A percentile compares a stretch with the other conserved stretches of the same genome.
Conservation (phyloP, 2,113 vertebrate species). For the Sinocyclocheilus rhinocerous region DNA sequence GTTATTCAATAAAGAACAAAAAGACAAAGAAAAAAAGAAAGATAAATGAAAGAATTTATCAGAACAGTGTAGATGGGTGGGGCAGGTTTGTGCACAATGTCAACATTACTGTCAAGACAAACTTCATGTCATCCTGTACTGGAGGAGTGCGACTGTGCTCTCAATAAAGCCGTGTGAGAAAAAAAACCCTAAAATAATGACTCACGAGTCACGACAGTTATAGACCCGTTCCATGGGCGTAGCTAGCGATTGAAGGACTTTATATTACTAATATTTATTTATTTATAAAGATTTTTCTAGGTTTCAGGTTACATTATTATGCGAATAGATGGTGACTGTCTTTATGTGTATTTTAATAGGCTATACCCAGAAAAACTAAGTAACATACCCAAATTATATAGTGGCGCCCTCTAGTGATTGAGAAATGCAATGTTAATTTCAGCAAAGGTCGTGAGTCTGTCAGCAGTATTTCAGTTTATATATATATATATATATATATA, state of each 20-base stretch:
- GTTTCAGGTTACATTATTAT: background rate
- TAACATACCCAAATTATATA: background rate
- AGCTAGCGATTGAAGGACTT: too few relatives aligned
- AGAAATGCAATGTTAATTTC: background rate
- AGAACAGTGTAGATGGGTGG: background rate
- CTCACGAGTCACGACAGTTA: background rate
- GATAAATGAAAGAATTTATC: background rate
- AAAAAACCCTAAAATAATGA: background rate
- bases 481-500: too few relatives aligned
- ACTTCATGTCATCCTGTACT: background rate
- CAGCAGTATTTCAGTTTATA: too few relatives aligned
- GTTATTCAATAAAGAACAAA: background rate
- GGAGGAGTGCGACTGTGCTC: background rate
- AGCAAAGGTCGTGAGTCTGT: too few relatives aligned
- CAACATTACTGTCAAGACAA: background rate
- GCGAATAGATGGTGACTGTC: background rate
- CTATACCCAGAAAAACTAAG: background rate
- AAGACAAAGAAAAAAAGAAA: background rate
- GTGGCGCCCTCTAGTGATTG: background rate
- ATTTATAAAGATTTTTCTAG: too few relatives aligned
- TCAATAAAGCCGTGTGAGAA: background rate
- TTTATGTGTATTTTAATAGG: background rate
- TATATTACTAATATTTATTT: too few relatives aligned
- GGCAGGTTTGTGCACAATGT: background rate
- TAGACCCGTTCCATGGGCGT: background rate